Evolutionary conservation across 2,113 vertebrate species (phyloP), one percentile per base, ranked within the genome.

Genomic region (Pseudorectes ferrugineus): DNA sequence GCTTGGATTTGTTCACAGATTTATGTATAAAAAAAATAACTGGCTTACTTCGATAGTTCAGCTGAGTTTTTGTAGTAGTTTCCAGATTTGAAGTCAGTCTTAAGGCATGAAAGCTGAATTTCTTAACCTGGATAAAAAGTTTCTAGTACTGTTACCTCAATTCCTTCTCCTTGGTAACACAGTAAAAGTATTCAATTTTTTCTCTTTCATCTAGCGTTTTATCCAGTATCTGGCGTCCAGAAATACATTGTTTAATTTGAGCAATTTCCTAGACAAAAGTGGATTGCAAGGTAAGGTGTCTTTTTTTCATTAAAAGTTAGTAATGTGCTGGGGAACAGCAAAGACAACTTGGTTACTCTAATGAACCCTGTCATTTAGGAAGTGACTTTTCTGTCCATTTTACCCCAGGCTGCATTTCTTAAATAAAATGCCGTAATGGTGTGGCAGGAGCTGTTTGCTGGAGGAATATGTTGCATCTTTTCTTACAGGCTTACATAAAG

Each of bases 221-320:
- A 98, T 99, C 97, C 99, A 99, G 98, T 99, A 99, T 97, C 98
- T 99, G 96, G 99, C 99, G 93, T 99, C 99, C 97, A 99, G 99
- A 98, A 99, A 99, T 98, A 99, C 99, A 2, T 97, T 99, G 96
- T 99, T 99, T 98, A 99, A 99, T 97, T 98, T 99, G 97, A 99
- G 98, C 98, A 99, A 99, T 98, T 99, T 99, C 98, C 98, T 99
- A 98, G 99, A 99, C 98, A 99, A 99, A 98, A 99, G 99, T 85
- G 99, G 99, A 94, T 99, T 99, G 58, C 99, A 99, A 96, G 99
- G 99, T 99, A 98, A 97, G 98, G 36, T 5, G 1, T 31, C 62
- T 36, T 55, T 79, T 62, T n/a, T 74, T 43, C 10, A 26, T 62
- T 52, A 19, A 3, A 51, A 54, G 14, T 35, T 46, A 18, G 16